Percentiles rank a stretch among this genome's conserved stretches.
phyloP scores from a whole-genome alignment of 2,888 invertebrate species.

The Micoletzkya japonica region DNA sequence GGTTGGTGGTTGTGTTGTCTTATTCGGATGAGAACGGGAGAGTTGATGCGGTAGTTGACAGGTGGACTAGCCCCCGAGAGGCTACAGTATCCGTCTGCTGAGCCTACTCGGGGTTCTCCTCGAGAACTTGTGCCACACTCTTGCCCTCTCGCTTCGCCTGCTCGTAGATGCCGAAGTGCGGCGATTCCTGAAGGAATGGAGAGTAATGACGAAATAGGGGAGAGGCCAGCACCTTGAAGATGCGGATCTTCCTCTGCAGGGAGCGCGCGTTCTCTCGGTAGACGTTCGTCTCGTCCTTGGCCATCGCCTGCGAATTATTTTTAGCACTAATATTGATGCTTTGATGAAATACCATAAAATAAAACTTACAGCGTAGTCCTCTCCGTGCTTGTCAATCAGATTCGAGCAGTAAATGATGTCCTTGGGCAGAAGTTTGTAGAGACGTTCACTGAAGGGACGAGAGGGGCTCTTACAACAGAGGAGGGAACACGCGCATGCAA shows the following conservation, averaged over 20 bases:
- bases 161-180: slow-evolving; percentile 48
- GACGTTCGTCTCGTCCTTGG: slow-evolving; percentile 49
- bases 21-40: background rate
- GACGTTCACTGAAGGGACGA: slow-evolving; percentile 43
- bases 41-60: background rate
- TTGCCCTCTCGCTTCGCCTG: slow-evolving; percentile 44
- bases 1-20: background rate
- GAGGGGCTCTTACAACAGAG: background rate
- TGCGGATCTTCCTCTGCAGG: slow-evolving; percentile 57
- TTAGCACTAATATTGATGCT: background rate
- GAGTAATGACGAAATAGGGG: background rate
- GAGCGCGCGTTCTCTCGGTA: slow-evolving; percentile 54
- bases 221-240: slow-evolving; percentile 47
- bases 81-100: background rate
- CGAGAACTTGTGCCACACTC: slow-evolving; percentile 40
- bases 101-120: slow-evolving; percentile 27
- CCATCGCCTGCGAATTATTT: slow-evolving; percentile 52
- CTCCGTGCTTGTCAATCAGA: slow-evolving; percentile 57
- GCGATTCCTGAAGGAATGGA: slow-evolving; percentile 43
- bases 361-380: slow-evolving; percentile 45
- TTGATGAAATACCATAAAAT: background rate
- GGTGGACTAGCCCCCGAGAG: background rate
- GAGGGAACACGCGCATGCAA: background rate
- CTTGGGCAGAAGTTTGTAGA: slow-evolving; percentile 55
- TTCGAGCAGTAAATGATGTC: slow-evolving; percentile 59